Evolutionary conservation across 2,888 invertebrate species (phyloP).

Genomic region (Pandemis heparana): DNA sequence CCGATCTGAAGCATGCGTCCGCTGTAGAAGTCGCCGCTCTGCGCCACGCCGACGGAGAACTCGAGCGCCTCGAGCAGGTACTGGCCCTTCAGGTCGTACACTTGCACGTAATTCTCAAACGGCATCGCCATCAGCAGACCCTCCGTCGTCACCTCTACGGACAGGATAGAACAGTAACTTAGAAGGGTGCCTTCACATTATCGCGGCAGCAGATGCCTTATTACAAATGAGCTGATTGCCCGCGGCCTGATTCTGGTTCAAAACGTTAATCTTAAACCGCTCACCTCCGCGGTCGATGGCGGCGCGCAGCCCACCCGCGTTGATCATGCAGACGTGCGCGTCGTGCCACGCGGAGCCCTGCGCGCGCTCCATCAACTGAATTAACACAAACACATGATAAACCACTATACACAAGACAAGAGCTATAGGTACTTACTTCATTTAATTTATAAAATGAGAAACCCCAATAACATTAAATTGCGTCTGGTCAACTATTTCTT

Average conservation of each 20-base stretch:
- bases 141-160: slow-evolving; percentile 89
- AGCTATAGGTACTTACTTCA: no score
- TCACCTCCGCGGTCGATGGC: slow-evolving; percentile 88
- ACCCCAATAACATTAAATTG: no score
- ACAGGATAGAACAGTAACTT: neutral
- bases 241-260: no score
- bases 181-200: no score
- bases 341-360: slow-evolving; percentile 63
- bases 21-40: slow-evolving; percentile 67
- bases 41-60: slow-evolving; percentile 74
- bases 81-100: slow-evolving; percentile 89
- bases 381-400: neutral
- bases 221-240: no score
- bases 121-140: slow-evolving; percentile 90
- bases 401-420: no score
- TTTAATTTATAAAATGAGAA: no score
- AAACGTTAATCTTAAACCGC: slow-evolving; percentile 43
- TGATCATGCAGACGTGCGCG: slow-evolving; percentile 85
- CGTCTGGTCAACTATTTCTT: no score
- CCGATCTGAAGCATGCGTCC: slow-evolving; percentile 86
- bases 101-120: slow-evolving; percentile 91
- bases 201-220: no score
- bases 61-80: slow-evolving; percentile 88
- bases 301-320: slow-evolving; percentile 90
- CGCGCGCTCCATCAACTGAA: slow-evolving; percentile 64